Base-by-base conservation (phyloP, 2,113 vertebrate species). In the Balaenoptera acutorostrata region DNA sequence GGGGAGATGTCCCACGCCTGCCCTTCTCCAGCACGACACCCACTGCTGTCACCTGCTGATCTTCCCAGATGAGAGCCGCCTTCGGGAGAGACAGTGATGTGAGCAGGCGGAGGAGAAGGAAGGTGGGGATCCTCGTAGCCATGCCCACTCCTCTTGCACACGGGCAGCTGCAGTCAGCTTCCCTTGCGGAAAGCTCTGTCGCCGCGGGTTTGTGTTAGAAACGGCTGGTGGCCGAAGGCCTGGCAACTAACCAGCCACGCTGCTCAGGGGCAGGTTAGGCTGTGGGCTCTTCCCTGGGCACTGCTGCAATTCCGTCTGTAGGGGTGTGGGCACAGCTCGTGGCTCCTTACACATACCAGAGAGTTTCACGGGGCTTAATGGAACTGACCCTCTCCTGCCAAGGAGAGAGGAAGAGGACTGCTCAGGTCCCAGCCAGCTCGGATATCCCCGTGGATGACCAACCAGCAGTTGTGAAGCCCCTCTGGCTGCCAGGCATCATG, bases 351-450 rank as follows among this genome's bases (percentile, higher is more conserved):
- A 12, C 3, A 12, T 2, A 20, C 46, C 6, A 6, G 81, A 25
- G 23, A 64, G 55, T 39, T 20, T 39, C 90, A 71, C 0, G 0
- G 27, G 74, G 33, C 72, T 82, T 27, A 39, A 57, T n/a, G 46
- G 29, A 39, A 49, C 81, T 33, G 29, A 74, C 46, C 41, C 8
- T 33, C 15, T 31, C 8, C 25, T 63, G 64, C 10, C 2, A 78
- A 88, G 15, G 69, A 63, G 41, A 84, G 46, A n/a, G 17, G 41
- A 36, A 21, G 71, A 64, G 20, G 33, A 23, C 13, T 11, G 8
- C 74, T n/a, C 3, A 6, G 14, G n/a, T 6, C 0, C 13, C 0
- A 2, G 17, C 2, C 1, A 41, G 8, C 20, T 8, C 5, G 0
- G 11, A 25, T 8, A 4, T 29, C 36, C n/a, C 49, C 12, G 33